These are phyloP conservation scores for Acrobasis suavella DNA, from an alignment of 2,888 invertebrate genomes.

Conservation along the genomic window DNA sequence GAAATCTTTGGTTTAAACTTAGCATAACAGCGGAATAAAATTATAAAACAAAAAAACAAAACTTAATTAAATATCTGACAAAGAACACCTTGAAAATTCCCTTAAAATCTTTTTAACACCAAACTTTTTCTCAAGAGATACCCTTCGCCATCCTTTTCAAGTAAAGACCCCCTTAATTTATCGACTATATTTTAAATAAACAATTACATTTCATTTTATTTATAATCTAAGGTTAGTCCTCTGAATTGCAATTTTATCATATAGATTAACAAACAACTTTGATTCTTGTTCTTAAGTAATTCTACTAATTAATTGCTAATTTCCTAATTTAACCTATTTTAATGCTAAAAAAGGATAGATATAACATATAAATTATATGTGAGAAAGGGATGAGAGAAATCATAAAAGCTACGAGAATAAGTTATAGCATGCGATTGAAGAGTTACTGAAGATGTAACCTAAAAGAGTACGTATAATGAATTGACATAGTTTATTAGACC, in stretches of 20 bases:
- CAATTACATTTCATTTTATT: slow-evolving; percentile 62
- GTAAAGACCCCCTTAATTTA: slow-evolving; percentile 47
- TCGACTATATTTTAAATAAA: slow-evolving; percentile 64
- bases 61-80: slow-evolving; percentile 37
- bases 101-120: slow-evolving; percentile 25
- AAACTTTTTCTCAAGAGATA: slow-evolving; percentile 31
- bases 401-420: slow-evolving; percentile 41
- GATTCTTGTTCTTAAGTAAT: slow-evolving; percentile 64
- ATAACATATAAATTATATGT: slow-evolving; percentile 41
- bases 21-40: slow-evolving; percentile 50
- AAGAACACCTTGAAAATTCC: slow-evolving; percentile 41
- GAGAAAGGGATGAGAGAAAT: slow-evolving; percentile 40
- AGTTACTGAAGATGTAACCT: slow-evolving; percentile 34
- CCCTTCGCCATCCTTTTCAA: slow-evolving; percentile 56
- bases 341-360: slow-evolving; percentile 61
- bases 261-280: slow-evolving; percentile 80
- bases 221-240: slow-evolving; percentile 73
- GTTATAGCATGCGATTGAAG: slow-evolving; percentile 36
- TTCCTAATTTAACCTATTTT: slow-evolving; percentile 62
- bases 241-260: slow-evolving; percentile 80
- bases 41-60: slow-evolving; percentile 46
- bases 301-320: slow-evolving; percentile 67
- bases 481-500: slow-evolving; percentile 50
- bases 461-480: slow-evolving; percentile 54
- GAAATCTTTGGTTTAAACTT: slow-evolving; percentile 54